Evolutionary conservation across 2,888 invertebrate genomes (phyloP).

Genomic region (Helleia helle): DNA sequence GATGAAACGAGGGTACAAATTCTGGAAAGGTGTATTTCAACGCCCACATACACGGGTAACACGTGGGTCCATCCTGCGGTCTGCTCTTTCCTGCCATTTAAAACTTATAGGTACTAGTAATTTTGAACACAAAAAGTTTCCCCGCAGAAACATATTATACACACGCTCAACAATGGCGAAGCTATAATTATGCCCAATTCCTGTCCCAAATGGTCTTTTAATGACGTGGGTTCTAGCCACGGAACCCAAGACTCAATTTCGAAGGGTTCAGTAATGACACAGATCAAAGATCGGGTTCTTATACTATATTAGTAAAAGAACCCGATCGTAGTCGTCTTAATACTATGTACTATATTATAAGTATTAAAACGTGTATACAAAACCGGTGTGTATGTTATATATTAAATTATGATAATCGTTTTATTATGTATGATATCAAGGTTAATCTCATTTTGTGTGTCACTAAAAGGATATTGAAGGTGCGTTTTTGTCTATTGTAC

Average conservation of each 20-base stretch:
- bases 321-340: not conserved
- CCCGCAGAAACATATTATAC: not conserved
- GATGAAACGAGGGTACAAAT: too few relatives aligned
- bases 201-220: constrained; percentile 45
- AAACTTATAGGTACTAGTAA: not conserved
- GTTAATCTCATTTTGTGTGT: too few relatives aligned
- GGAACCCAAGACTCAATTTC: constrained; percentile 34
- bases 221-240: constrained; percentile 37
- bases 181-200: constrained; percentile 22
- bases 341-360: too few relatives aligned
- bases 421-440: too few relatives aligned
- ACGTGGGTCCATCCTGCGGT: not conserved
- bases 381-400: too few relatives aligned
- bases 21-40: too few relatives aligned
- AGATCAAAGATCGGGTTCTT: constrained; percentile 22
- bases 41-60: too few relatives aligned
- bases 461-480: too few relatives aligned
- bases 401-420: too few relatives aligned
- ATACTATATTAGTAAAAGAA: constrained; percentile 18
- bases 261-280: constrained; percentile 42
- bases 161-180: not conserved
- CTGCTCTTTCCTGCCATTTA: not conserved
- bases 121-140: not conserved
- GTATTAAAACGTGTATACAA: too few relatives aligned
- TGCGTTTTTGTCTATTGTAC: too few relatives aligned